Evolutionary conservation across 1,140 invertebrate genomes (phyloP).

Genomic region (Macrosteles quadrilineatus): DNA sequence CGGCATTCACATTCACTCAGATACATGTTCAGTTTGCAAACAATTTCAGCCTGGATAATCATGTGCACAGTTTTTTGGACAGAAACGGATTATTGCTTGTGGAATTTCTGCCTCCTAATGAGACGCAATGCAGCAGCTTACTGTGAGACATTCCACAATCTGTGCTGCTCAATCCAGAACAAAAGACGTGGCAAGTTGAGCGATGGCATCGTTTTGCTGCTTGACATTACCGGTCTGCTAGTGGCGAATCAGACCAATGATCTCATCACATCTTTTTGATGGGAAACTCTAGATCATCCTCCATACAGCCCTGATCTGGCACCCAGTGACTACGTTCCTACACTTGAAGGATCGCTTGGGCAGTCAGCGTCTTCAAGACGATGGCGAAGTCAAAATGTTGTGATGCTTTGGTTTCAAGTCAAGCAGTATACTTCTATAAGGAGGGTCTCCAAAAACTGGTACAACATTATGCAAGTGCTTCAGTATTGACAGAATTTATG

Average conservation of each 20-base stretch:
- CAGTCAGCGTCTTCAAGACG: too few relatives aligned
- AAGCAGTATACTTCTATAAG: too few relatives aligned
- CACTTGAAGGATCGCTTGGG: neutral
- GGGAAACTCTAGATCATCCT: conserved; percentile 47
- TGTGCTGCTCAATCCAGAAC: conserved; percentile 33
- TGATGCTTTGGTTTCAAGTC: too few relatives aligned
- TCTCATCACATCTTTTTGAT: conserved; percentile 35
- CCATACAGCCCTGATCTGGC: conserved; percentile 46
- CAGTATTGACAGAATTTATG: too few relatives aligned
- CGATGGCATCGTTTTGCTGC: too few relatives aligned
- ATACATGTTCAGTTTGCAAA: neutral
- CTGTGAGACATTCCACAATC: conserved; percentile 26
- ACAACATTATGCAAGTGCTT: too few relatives aligned
- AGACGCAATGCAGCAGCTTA: conserved; percentile 40
- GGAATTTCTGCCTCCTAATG: conserved; percentile 40
- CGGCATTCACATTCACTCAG: neutral
- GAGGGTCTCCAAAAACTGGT: too few relatives aligned
- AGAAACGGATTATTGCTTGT: conserved; percentile 41
- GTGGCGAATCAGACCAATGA: neutral
- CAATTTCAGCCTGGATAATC: conserved; percentile 31
- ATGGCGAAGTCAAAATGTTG: too few relatives aligned
- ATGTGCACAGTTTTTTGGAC: conserved; percentile 42
- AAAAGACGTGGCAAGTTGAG: neutral
- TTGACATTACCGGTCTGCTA: neutral
- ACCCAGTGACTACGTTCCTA: conserved; percentile 43